phyloP scores from a whole-genome alignment of 2,113 vertebrate genomes.

The Procapra przewalskii region DNA sequence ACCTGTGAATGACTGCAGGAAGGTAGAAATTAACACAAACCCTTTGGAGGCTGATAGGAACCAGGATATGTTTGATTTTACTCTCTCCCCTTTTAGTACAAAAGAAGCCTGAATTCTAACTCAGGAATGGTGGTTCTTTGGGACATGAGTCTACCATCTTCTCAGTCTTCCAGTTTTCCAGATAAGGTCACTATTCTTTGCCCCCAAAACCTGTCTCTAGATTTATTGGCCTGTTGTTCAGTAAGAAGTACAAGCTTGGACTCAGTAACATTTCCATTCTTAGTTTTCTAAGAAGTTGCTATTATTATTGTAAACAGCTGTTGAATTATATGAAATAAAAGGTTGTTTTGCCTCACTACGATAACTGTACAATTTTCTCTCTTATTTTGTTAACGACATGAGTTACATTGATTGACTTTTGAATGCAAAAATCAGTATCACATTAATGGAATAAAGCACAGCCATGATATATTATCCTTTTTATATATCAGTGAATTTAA shows the following conservation, averaged over 20 bases:
- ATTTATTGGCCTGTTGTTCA: not conserved
- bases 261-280: not conserved
- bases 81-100: not conserved
- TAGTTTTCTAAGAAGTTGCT: not conserved
- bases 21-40: not conserved
- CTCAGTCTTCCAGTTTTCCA: not conserved
- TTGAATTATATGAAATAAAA: not conserved
- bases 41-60: not conserved
- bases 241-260: not conserved
- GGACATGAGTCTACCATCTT: not conserved
- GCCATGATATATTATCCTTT: not conserved
- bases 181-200: not conserved
- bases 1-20: not conserved
- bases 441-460: not conserved
- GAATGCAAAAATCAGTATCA: not conserved
- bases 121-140: not conserved
- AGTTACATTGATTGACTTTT: not conserved
- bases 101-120: not conserved
- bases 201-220: not conserved
- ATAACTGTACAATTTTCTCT: not conserved
- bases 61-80: not conserved
- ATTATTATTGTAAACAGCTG: not conserved
- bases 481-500: not conserved
- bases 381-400: not conserved
- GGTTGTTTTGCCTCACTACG: not conserved